Conservation (phyloP, 92 coral and sea anemone species). For the Metridium senile region DNA sequence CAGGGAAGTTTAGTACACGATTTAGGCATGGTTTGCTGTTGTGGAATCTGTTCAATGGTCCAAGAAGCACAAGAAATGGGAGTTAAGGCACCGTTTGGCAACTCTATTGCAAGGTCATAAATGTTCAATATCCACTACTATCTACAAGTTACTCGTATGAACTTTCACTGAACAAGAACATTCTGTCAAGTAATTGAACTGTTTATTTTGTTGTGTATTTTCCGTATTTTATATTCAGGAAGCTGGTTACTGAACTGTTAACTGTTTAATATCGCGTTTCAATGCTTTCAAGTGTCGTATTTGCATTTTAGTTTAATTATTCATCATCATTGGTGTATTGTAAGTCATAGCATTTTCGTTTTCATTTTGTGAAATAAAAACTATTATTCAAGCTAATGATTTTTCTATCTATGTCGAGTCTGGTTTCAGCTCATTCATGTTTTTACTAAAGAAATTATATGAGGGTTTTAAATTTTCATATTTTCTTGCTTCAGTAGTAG, state of each 20-base stretch:
- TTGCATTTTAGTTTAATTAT: too few species aligned
- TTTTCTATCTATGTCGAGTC: neutral
- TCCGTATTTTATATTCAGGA: too few species aligned
- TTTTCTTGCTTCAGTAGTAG: too few species aligned
- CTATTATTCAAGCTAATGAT: neutral
- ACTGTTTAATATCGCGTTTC: too few species aligned
- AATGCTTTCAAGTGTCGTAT: too few species aligned
- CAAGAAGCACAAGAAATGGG: constrained; percentile 94
- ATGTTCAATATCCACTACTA: neutral
- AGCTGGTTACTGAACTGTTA: neutral
- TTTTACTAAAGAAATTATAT: too few species aligned
- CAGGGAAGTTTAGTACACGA: constrained; percentile 74
- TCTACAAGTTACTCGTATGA: too few species aligned
- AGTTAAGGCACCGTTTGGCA: constrained; percentile 92
- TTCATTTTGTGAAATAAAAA: neutral
- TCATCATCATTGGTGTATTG: too few species aligned
- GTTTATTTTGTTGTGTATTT: neutral
- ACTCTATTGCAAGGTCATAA: constrained; percentile 83
- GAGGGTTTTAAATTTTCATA: too few species aligned
- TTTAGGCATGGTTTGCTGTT: constrained; percentile 80
- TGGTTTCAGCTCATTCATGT: neutral
- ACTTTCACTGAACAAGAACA: too few species aligned
- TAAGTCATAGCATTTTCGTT: neutral
- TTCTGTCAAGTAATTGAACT: constrained; percentile 1
- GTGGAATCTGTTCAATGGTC: constrained; percentile 68